Evolutionary conservation across 2,888 invertebrate genomes (phyloP), one percentile per base, ranked within the genome.

Genomic region (Parnassius smintheus): DNA sequence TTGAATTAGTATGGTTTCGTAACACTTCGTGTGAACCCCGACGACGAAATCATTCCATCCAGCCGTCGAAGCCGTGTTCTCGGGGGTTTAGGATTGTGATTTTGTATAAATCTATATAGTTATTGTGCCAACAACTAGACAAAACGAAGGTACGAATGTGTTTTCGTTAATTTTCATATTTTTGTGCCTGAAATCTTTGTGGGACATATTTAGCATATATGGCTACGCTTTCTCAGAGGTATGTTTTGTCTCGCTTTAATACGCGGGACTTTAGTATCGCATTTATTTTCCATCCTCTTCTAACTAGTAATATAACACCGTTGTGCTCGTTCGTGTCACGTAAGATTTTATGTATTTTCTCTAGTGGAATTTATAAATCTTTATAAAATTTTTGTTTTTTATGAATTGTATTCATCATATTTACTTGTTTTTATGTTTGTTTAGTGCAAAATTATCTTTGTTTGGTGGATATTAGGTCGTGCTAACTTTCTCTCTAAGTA

Each of bases 31-130:
- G 91, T 72, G 78, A 78, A 78, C 78, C 79, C 79, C 90, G 89
- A 88, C 90, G 91, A 89, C 89, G 86, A 91, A 91, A 89, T 90
- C 89, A 91, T 91, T 91, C 91, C 91, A 91, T 91, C 91, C 91
- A 91, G 91, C 89, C 91, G 90, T 91, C 89, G 91, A 88, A 89
- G 91, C 88, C 85, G 89, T 85, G 86, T 90, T 90, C 88, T 90
- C 85, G 86, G 89, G 89, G 91, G 90, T 86, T 89, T 89, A 84
- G 86, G 83, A 88, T 87, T 85, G 88, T 86, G 88, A 86, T 88
- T 86, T 85, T 87, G 78, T 82, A 83, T 82, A 85, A 87, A 87
- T 84, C 81, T 84, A 81, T 78, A 81, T 80, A 86, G 85, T 85
- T 81, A 80, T 84, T 87, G 91, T 91, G 91, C 91, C 91, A 91